A percentile compares a stretch with the other conserved stretches of the same genome.
These are phyloP conservation scores for Cochlearius cochlearius DNA, from an alignment of 2,113 vertebrate genomes.

Conservation along the genomic window DNA sequence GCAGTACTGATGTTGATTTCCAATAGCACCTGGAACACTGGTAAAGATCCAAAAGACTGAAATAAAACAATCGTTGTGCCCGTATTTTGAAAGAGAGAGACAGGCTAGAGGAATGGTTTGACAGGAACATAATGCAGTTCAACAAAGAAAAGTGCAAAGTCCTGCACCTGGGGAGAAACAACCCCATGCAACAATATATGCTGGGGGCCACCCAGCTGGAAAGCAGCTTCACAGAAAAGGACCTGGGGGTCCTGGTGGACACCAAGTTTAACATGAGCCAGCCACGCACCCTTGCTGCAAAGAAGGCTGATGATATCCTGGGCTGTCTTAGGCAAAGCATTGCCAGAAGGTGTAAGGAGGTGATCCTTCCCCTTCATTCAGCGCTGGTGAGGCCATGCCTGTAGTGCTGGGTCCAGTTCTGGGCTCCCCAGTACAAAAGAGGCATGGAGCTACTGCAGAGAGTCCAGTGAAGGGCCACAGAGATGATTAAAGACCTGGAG, in stretches of 20 bases:
- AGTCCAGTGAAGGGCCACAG: not conserved
- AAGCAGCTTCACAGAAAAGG: not conserved
- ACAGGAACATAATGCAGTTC: not conserved
- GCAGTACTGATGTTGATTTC: not conserved
- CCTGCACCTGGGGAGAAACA: not conserved
- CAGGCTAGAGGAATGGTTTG: not conserved
- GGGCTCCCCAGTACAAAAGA: not conserved
- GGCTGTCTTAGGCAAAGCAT: not conserved
- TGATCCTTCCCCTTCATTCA: not conserved
- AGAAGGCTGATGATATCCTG: not conserved
- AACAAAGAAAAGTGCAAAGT: not conserved
- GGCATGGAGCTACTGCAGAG: not conserved
- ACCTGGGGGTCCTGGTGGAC: rapidly evolving
- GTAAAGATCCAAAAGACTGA: not conserved
- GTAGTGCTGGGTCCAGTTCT: not conserved
- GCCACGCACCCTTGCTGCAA: rapidly evolving
- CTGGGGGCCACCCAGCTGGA: not conserved
- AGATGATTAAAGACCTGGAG: not conserved
- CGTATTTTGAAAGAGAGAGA: not conserved
- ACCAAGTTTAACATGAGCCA: not conserved
- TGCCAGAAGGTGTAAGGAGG: not conserved
- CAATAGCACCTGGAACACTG: not conserved
- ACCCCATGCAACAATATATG: not conserved
- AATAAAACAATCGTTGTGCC: not conserved
- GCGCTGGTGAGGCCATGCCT: not conserved